Conservation (phyloP, 2,113 vertebrate genomes). For the Marcusenius ussheri region DNA sequence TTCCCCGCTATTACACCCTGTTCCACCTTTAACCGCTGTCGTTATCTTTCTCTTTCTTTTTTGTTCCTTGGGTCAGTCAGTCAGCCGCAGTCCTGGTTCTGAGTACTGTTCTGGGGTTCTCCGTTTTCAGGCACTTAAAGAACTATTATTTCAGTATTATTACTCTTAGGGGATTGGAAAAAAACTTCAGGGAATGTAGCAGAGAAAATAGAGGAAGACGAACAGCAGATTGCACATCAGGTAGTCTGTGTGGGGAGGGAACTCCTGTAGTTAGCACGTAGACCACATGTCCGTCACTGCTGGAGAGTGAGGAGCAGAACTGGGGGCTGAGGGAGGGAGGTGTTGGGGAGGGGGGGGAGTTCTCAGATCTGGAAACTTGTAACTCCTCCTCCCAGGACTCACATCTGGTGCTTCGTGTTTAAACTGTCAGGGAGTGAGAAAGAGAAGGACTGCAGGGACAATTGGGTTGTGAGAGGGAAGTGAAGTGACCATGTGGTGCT, state of each 20-base stretch:
- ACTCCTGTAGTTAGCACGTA: constrained; percentile 25
- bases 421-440: constrained; percentile 29
- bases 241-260: constrained; percentile 35
- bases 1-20: background rate
- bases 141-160: background rate
- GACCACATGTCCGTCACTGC: constrained; percentile 32
- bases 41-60: background rate
- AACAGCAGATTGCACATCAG: constrained; percentile 12
- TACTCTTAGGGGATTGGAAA: background rate
- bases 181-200: background rate
- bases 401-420: constrained; percentile 50
- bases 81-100: background rate
- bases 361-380: constrained; percentile 16
- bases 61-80: background rate
- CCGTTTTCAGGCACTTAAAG: background rate
- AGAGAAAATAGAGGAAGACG: background rate
- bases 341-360: background rate
- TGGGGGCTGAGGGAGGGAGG: constrained; percentile 1
- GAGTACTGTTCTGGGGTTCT: background rate
- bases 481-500: background rate
- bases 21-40: background rate
- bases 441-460: background rate
- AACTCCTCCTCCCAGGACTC: constrained; percentile 43
- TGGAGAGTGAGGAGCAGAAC: constrained; percentile 18
- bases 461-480: background rate